These are phyloP conservation scores for Bergia sp. DNA, from an alignment of 92 coral and sea anemone species.

Conservation along the genomic window DNA sequence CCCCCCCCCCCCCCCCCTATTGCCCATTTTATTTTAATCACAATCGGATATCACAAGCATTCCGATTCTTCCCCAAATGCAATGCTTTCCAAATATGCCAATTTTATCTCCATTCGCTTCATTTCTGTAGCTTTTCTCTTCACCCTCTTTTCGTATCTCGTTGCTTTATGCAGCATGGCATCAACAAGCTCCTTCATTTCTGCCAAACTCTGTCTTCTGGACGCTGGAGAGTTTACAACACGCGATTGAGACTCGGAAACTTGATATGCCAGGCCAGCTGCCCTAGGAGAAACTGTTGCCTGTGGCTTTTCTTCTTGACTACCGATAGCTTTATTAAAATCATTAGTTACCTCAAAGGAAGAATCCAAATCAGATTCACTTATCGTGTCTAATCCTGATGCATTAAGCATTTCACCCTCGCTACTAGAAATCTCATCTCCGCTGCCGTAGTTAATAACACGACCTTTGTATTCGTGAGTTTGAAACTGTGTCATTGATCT, in stretches of 20 bases:
- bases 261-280: slow-evolving; percentile 6
- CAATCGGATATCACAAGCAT: slow-evolving; percentile 49
- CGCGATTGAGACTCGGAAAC: not conserved
- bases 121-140: slow-evolving; percentile 65
- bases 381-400: slow-evolving; percentile 27
- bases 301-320: not conserved
- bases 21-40: not conserved
- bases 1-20: not conserved
- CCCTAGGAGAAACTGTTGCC: not conserved
- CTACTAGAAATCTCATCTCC: slow-evolving; percentile 37
- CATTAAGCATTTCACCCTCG: slow-evolving; percentile 38
- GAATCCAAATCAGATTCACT: slow-evolving; percentile 36
- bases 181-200: slow-evolving; percentile 70
- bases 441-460: not conserved
- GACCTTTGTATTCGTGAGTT: not conserved
- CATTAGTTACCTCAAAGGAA: slow-evolving; percentile 3
- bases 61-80: slow-evolving; percentile 90
- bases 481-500: not conserved
- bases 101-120: slow-evolving; percentile 66
- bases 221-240: not conserved
- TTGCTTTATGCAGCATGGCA: slow-evolving; percentile 63
- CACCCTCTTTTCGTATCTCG: slow-evolving; percentile 59
- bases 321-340: not conserved
- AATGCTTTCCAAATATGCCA: slow-evolving; percentile 81
- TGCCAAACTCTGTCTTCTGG: slow-evolving; percentile 26